Base-by-base conservation (phyloP, 2,888 invertebrate species). In the Chrysomela aeneicollis region DNA sequence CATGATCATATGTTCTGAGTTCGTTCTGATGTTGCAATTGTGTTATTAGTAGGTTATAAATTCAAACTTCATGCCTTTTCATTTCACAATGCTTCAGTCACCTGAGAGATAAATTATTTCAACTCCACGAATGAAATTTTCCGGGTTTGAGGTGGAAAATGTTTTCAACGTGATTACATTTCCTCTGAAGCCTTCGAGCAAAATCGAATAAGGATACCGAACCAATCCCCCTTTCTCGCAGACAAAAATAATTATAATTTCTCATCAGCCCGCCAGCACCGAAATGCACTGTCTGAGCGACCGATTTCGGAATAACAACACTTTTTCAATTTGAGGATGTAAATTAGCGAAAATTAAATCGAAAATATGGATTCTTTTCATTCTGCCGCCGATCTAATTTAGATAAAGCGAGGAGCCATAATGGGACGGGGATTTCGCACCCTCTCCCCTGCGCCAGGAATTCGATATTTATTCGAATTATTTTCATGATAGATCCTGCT, bases 331-430 rank as follows among this genome's bases (percentile, higher is more conserved):
- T 81, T 81, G 75, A 76, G 79, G 79, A 81, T 81, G 81, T 81
- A 81, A 81, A 81, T 81, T 81, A 81, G 81, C 77, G 79, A 77
- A 79, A 81, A 81, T 81, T 81, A 81, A 81, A 81, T 81, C 79
- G 81, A 81, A 81, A 81, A 81, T 81, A 81, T 81, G 81, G 81
- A 81, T 81, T 81, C 81, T 79, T 81, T 81, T 81, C 81, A 80
- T 78, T 80, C 78, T 72, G 76, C 72, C 70, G 73, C 74, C 76
- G 82, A 82, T 82, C 82, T 82, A 80, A 82, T 82, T 82, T 81
- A 81, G 82, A 82, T 82, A 81, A 81, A 79, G 74, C 75, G 76
- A 72, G 73, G 57, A 72, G 74, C 74, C 63, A 74, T 78, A 80
- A 79, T 79, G 77, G 78, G 64, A 66, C 68, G 67, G 68, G 67